Percentiles rank a stretch among this genome's conserved stretches.
phyloP scores from a whole-genome alignment of 2,888 invertebrate genomes.

The Spilarctia lutea region DNA sequence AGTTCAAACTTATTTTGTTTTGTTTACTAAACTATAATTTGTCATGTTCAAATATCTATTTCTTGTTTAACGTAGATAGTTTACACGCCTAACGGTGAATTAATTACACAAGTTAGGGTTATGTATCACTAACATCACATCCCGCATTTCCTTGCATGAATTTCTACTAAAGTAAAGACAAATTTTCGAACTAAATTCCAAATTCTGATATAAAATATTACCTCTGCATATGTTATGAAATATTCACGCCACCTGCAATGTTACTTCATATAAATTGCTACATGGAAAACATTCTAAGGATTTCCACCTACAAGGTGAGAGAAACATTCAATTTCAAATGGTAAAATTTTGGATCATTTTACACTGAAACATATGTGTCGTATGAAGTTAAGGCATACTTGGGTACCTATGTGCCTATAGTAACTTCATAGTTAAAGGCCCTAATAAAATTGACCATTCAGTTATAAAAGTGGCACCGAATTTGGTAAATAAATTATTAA shows the following conservation, averaged over 20 bases:
- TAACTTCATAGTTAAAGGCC: not conserved
- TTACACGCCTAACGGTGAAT: not conserved
- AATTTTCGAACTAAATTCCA: slow-evolving; percentile 64
- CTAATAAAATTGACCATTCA: not conserved
- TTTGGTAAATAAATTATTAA: too few relatives aligned
- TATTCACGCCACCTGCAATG: slow-evolving; percentile 59
- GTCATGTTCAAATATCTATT: not conserved
- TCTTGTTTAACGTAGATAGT: not conserved
- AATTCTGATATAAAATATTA: slow-evolving; percentile 54
- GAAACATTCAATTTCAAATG: slow-evolving; percentile 24
- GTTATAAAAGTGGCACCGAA: too few relatives aligned
- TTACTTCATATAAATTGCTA: slow-evolving; percentile 53
- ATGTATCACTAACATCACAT: slow-evolving; percentile 36
- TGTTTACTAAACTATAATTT: not conserved
- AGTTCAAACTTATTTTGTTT: not conserved
- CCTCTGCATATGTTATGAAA: slow-evolving; percentile 59
- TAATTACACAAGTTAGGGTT: slow-evolving; percentile 4
- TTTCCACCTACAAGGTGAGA: slow-evolving; percentile 37
- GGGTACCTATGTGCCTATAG: not conserved
- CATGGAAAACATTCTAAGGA: slow-evolving; percentile 33
- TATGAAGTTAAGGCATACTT: not conserved
- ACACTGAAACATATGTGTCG: not conserved
- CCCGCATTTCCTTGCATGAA: slow-evolving; percentile 48
- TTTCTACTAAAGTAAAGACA: slow-evolving; percentile 53
- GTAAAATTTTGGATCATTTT: slow-evolving; percentile 10